These are phyloP conservation scores for Drosophila mulleri DNA, from an alignment of 2,888 invertebrate genomes.

Conservation along the genomic window DNA sequence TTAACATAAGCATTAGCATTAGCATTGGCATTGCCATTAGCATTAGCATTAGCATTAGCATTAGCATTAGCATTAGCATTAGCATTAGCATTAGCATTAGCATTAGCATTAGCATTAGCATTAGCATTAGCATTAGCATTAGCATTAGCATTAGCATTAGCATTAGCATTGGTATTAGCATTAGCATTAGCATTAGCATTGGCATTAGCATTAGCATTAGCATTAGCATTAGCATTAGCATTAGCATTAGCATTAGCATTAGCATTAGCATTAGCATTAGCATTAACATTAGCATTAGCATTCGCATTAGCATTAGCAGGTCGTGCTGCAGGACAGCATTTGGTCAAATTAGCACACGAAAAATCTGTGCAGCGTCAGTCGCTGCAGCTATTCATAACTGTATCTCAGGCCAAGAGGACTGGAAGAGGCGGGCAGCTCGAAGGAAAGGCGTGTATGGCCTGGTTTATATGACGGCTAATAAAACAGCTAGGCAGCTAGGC, in stretches of 20 bases:
- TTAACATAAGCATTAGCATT: neutral
- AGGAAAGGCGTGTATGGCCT: slow-evolving; percentile 32
- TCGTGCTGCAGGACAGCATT: neutral
- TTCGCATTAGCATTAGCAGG: neutral
- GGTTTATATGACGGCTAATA: slow-evolving; percentile 70
- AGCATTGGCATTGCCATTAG: neutral
- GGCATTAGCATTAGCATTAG: neutral
- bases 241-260: neutral
- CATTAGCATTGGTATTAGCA: neutral
- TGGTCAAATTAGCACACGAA: slow-evolving; percentile 23
- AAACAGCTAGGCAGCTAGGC: slow-evolving; percentile 51
- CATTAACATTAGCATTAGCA: too few species aligned
- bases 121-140: neutral
- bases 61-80: neutral
- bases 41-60: neutral
- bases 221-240: neutral
- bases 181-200: neutral
- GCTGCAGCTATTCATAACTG: slow-evolving; percentile 30
- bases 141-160: too few species aligned
- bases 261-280: neutral
- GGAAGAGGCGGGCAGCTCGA: neutral
- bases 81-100: neutral
- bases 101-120: neutral
- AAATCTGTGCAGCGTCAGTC: slow-evolving; percentile 38
- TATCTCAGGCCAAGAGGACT: neutral